Evolutionary conservation across 2,797 vertebrate species (phyloP).

Genomic region (Sebastes kiyomatsui): DNA sequence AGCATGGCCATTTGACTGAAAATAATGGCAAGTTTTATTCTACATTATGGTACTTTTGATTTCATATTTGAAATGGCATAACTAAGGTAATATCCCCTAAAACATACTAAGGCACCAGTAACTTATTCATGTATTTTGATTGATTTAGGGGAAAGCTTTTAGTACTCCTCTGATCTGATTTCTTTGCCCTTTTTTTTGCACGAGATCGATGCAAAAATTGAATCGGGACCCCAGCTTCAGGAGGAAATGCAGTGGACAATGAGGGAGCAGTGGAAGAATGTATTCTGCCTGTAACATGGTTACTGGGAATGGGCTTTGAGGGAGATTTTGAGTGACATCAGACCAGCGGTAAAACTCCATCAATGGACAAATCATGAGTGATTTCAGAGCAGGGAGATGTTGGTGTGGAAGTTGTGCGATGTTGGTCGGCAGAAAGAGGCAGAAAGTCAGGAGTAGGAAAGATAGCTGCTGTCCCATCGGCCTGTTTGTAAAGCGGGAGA

Average conservation of each 20-base stretch:
- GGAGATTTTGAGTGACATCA: conserved; percentile 73
- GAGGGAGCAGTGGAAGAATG: conserved; percentile 71
- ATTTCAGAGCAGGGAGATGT: conserved; percentile 39
- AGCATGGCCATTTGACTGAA: conserved; percentile 43
- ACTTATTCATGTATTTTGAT: conserved; percentile 79
- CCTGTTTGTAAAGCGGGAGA: conserved; percentile 43
- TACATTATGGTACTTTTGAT: conserved; percentile 65
- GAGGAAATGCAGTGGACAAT: conserved; percentile 69
- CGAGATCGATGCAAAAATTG: conserved; percentile 82
- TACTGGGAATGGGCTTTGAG: conserved; percentile 76
- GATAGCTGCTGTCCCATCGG: conserved; percentile 18
- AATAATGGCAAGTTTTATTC: conserved; percentile 60
- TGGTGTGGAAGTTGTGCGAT: not conserved
- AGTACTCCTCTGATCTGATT: conserved; percentile 79
- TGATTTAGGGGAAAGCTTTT: conserved; percentile 83
- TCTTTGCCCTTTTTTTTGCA: conserved; percentile 70
- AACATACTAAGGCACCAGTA: conserved; percentile 66
- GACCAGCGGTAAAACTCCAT: conserved; percentile 62
- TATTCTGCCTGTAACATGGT: conserved; percentile 78
- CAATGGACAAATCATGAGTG: conserved; percentile 60
- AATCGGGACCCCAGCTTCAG: conserved; percentile 63
- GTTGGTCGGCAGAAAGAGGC: conserved; percentile 2
- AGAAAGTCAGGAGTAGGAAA: conserved; percentile 8
- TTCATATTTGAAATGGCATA: conserved; percentile 68
- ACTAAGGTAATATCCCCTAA: conserved; percentile 70